Evolutionary conservation across 2,888 invertebrate genomes (phyloP).

Genomic region (Beris morrisii): DNA sequence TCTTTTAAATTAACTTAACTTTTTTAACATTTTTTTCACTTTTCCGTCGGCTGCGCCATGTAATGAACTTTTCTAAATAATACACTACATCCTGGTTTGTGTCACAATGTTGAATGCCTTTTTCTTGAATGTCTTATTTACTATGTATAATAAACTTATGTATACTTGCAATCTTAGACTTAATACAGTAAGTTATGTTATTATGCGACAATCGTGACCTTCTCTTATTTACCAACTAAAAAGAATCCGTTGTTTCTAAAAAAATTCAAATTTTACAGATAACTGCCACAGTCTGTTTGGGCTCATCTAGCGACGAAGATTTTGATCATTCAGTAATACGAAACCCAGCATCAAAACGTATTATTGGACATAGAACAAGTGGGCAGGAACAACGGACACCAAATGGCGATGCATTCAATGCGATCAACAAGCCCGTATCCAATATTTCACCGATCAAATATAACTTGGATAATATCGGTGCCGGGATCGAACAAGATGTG

Average conservation of each 20-base stretch:
- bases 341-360: neutral
- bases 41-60: no score
- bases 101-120: no score
- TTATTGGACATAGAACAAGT: neutral
- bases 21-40: no score
- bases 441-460: constrained; percentile 10
- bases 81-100: no score
- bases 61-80: no score
- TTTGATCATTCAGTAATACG: constrained; percentile 17
- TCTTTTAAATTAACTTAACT: no score
- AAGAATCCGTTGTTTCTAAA: neutral
- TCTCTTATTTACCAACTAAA: no score
- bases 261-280: constrained; percentile 2
- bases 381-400: neutral
- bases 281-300: constrained; percentile 8
- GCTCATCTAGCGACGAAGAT: constrained; percentile 27
- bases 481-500: constrained; percentile 44
- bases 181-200: no score
- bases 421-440: constrained; percentile 33
- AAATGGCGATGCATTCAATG: neutral
- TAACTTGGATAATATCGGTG: constrained; percentile 46
- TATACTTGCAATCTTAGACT: no score
- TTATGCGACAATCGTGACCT: no score
- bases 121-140: no score
- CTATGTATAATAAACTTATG: no score